Base-by-base conservation (phyloP, 2,113 vertebrate genomes). In the Lasiurus cinereus region DNA sequence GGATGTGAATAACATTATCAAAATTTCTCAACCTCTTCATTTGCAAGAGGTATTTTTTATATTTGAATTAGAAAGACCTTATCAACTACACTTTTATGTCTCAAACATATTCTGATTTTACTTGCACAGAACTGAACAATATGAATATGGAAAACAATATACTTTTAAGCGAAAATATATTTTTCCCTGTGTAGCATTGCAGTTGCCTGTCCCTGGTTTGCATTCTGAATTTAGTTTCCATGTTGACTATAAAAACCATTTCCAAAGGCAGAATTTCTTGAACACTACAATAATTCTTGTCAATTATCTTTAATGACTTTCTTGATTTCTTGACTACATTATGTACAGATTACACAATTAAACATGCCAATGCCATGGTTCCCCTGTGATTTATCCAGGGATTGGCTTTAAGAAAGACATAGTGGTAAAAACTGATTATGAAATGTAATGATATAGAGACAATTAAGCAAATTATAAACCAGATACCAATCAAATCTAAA, bases 181-280 rank as follows among this genome's bases (percentile, higher is more conserved):
- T 64, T 77, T 79, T 79, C 56, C 15, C 31, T 76, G 18, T 22
- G 19, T 69, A 43, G 6, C 13, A 31, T 76, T 85, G 8, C 11
- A 13, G 12, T 77, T 91, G 62, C 43, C 31, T 91, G 9, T 88
- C 66, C 54, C 33, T 94, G 48, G 18, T 67, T 16, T 95, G 10
- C 10, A 54, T 33, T 39, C 24, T 79, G 48, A 87, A 86, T 83
- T 88, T 52, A 48, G 5, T 90, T 62, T 90, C 39, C 29, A 48
- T 39, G 19, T 62, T 83, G 27, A 89, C 52, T 91, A 24, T 91
- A 85, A 96, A 96, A 66, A 59, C 62, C 5, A 48, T 83, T 91
- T 72, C 14, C 11, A 66, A 64, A 3, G 43, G 15, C 14, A 83
- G 36, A 52, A 56, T 85, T 89, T 76, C n/a, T 85, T 59, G 8